These are phyloP conservation scores for Montipora capitata DNA, from an alignment of 92 coral and sea anemone species.

Conservation along the genomic window DNA sequence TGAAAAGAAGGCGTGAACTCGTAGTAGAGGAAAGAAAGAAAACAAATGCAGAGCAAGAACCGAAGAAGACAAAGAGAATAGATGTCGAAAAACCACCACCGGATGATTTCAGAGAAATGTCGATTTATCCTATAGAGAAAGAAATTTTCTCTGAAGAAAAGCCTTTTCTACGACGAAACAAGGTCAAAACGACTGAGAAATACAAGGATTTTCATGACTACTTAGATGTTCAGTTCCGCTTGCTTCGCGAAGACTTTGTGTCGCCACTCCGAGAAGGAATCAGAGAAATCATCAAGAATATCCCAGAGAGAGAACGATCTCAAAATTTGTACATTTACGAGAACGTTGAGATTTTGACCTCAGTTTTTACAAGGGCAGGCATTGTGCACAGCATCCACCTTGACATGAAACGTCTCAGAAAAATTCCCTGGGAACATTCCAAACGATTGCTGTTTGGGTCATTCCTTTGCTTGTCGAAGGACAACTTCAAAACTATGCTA, in stretches of 20 bases:
- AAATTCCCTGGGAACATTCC: constrained; percentile 87
- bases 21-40: constrained; percentile 62
- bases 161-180: constrained; percentile 83
- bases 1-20: constrained; percentile 66
- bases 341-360: constrained; percentile 58
- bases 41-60: constrained; percentile 21
- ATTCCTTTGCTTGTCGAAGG: constrained; percentile 90
- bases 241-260: constrained; percentile 90
- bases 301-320: constrained; percentile 70
- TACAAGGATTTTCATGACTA: constrained; percentile 87
- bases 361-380: constrained; percentile 80
- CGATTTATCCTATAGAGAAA: constrained; percentile 77
- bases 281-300: constrained; percentile 69
- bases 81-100: constrained; percentile 84
- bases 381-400: constrained; percentile 78
- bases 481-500: constrained; percentile 81
- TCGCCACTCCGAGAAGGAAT: constrained; percentile 93
- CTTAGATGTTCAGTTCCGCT: constrained; percentile 94
- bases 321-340: constrained; percentile 85
- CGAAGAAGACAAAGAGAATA: constrained; percentile 25
- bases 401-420: constrained; percentile 51
- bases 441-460: constrained; percentile 90
- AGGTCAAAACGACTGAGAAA: constrained; percentile 53
- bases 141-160: constrained; percentile 74
- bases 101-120: constrained; percentile 79